These are phyloP conservation scores for Oriolus oriolus DNA, from an alignment of 2,113 vertebrate species.

Conservation along the genomic window DNA sequence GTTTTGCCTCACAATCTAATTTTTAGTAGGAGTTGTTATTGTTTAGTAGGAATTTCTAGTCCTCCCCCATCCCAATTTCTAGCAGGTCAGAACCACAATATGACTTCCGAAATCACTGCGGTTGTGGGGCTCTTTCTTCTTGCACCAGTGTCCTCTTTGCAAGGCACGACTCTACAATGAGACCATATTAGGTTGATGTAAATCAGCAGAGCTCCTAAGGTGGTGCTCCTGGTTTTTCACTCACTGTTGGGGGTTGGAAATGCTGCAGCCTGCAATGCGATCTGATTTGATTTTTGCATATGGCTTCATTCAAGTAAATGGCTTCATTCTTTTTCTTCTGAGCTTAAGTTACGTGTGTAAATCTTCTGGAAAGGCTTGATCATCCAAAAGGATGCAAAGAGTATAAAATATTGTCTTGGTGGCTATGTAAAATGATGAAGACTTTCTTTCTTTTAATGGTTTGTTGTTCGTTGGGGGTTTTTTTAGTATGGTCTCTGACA, in stretches of 20 bases:
- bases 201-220: neutral
- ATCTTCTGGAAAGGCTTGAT: neutral
- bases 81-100: neutral
- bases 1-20: neutral
- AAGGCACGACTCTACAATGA: rapidly evolving
- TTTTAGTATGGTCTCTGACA: neutral
- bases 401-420: rapidly evolving
- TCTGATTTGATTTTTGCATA: rapidly evolving
- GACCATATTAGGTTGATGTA: rapidly evolving
- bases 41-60: too few relatives aligned
- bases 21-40: neutral
- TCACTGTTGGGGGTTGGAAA: rapidly evolving
- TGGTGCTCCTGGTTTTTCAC: neutral
- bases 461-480: neutral
- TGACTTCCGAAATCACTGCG: neutral
- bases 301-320: too few relatives aligned
- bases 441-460: neutral
- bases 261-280: neutral
- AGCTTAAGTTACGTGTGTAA: neutral
- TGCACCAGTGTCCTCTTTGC: neutral
- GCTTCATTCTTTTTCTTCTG: neutral
- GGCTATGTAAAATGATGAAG: neutral
- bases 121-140: neutral
- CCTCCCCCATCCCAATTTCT: neutral
- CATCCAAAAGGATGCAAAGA: neutral